Conservation (phyloP, 1,140 invertebrate genomes). For the Cotesia glomerata region DNA sequence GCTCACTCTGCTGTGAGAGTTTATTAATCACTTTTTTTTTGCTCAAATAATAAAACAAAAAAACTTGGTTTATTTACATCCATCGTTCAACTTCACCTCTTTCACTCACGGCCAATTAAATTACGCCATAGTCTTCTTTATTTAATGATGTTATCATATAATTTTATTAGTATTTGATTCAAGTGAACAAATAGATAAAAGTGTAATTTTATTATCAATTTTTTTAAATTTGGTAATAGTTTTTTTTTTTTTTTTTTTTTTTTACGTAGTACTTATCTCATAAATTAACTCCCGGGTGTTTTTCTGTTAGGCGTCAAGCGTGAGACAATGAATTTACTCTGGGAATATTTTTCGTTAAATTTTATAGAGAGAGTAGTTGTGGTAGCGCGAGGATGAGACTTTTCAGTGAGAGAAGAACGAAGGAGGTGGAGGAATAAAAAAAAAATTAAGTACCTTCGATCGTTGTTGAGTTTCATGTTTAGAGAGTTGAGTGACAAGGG, state of each 20-base stretch:
- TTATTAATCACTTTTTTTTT: too few species aligned
- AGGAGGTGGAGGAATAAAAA: not conserved
- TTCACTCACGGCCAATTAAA: not conserved
- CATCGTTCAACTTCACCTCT: not conserved
- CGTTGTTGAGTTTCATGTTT: too few species aligned
- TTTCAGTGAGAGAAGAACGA: too few species aligned
- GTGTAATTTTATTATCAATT: too few species aligned
- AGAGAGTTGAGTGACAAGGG: too few species aligned
- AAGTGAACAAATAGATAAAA: too few species aligned
- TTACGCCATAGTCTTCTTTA: not conserved
- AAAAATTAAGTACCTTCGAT: too few species aligned
- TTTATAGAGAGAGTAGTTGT: too few species aligned
- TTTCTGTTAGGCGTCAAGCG: not conserved
- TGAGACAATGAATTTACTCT: conserved; percentile 13
- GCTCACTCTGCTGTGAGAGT: too few species aligned
- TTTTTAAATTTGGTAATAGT: not conserved
- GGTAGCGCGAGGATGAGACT: too few species aligned
- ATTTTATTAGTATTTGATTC: not conserved
- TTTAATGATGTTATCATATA: not conserved
- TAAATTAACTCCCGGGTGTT: not conserved
- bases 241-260: not conserved
- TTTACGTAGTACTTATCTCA: not conserved
- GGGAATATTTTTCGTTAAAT: not conserved
- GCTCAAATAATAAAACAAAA: too few species aligned
- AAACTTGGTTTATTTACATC: not conserved